Conservation (phyloP, 1,140 invertebrate species). For the Aporrectodea caliginosa region DNA sequence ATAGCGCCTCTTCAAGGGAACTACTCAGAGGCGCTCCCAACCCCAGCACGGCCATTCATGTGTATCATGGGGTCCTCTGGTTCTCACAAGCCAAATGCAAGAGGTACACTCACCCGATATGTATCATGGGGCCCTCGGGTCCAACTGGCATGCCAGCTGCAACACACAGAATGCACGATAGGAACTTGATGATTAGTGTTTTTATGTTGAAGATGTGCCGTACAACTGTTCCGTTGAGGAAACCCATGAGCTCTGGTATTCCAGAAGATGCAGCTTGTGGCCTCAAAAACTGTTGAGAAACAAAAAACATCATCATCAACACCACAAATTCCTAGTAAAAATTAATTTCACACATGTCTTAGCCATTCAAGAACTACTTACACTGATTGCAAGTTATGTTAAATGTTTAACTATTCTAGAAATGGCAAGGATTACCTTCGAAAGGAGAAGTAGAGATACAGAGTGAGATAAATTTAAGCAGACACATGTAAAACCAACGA, state of each 20-base stretch:
- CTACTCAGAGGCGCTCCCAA: too few relatives aligned
- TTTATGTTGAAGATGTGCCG: constrained; percentile 54
- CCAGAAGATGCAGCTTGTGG: constrained; percentile 57
- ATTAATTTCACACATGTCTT: neutral
- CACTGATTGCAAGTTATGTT: neutral
- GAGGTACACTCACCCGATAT: constrained; percentile 52
- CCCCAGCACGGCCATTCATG: too few relatives aligned
- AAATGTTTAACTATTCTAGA: neutral
- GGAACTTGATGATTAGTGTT: constrained; percentile 55
- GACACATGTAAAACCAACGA: too few relatives aligned
- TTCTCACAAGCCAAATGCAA: too few relatives aligned
- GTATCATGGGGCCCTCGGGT: constrained; percentile 57
- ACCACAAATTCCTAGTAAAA: neutral
- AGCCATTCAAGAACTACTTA: neutral
- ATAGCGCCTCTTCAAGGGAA: too few relatives aligned
- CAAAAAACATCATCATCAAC: neutral
- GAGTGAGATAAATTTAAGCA: neutral
- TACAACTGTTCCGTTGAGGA: constrained; percentile 56
- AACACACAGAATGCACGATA: constrained; percentile 55
- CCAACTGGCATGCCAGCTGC: constrained; percentile 57
- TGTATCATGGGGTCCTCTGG: too few relatives aligned
- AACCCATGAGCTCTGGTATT: constrained; percentile 57
- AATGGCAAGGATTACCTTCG: neutral
- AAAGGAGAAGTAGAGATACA: neutral
- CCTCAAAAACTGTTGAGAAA: constrained; percentile 45